Evolutionary conservation across 92 coral and sea anemone species (phyloP), one percentile per base, ranked within the genome.

Genomic region (Zoanthus sociatus): DNA sequence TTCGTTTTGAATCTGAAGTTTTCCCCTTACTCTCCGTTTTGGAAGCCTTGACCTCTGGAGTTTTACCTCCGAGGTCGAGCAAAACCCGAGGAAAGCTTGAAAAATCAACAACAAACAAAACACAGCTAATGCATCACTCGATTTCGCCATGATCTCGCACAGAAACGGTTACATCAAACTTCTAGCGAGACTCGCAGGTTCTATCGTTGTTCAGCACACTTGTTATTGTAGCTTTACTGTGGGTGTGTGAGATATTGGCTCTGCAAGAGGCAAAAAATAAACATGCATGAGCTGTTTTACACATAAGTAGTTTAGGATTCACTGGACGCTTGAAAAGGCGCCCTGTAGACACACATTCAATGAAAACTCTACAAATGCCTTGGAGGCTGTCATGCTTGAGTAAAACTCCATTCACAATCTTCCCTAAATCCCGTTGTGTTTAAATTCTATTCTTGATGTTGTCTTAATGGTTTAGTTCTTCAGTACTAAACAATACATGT

Each of bases 241-340:
- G 20, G 20, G 26, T 18, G 74, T 68, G 42, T 18, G 55, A 46
- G 63, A 81, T 81, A 66, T 66, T 81, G 85, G 50, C 85, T 81
- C 85, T 81, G 85, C 85, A 81, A 81, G 85, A 32, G 85, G 66
- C 44, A 54, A 45, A 81, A 26, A 81, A 67, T 48, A 81, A 79
- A 81, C 83, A 81, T 68, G 85, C 85, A 66, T 81, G 75, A 81
- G 75, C 47, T 26, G 47, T 20, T 67, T 81, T 81, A 14, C 37
- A 81, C 85, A 64, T 31, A 64, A 81, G 54, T 81, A 60, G 85
- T 31, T 46, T 32, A 4, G 15, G 85, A 64, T 64, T 81, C 85
- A 47, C 47, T 47, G 47, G 60, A 46, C 75, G 76, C 58, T 81
- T 33, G 45, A 44, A 55, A 47, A 48, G 50, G 85, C 85, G 75